A percentile compares a stretch with the other conserved stretches of the same genome.
phyloP scores from a whole-genome alignment of 2,888 invertebrate genomes.

The Omphaloscelis lunosa region DNA sequence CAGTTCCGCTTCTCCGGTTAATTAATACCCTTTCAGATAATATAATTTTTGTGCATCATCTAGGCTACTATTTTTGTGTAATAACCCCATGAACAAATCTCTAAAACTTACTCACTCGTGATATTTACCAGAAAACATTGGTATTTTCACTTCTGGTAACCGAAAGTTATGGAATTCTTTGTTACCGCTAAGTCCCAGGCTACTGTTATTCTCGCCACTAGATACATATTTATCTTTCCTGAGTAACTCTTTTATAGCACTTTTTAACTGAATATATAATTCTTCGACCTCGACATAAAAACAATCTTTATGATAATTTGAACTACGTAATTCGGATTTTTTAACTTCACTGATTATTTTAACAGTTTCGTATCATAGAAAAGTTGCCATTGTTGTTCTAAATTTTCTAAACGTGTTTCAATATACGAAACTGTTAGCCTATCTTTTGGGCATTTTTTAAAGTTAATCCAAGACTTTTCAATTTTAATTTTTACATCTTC shows the following conservation, averaged over 20 bases:
- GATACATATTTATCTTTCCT: not conserved
- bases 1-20: slow-evolving; percentile 63
- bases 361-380: not conserved
- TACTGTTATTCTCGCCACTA: not conserved
- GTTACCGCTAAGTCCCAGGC: too few relatives aligned
- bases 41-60: slow-evolving; percentile 62
- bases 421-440: too few relatives aligned
- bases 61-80: slow-evolving; percentile 57
- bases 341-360: not conserved
- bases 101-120: not conserved
- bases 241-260: not conserved
- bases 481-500: too few relatives aligned
- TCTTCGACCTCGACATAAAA: not conserved
- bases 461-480: too few relatives aligned
- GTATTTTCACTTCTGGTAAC: not conserved
- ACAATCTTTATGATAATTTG: not conserved
- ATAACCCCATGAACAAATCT: slow-evolving; percentile 56
- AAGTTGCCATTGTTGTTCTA: not conserved
- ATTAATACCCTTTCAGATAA: slow-evolving; percentile 58
- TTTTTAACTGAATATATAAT: not conserved
- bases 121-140: not conserved
- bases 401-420: too few relatives aligned
- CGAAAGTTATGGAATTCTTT: too few relatives aligned
- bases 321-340: not conserved
- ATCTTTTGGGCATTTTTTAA: too few relatives aligned